phyloP scores from a whole-genome alignment of 2,888 invertebrate species.

The Microctonus hyperodae region DNA sequence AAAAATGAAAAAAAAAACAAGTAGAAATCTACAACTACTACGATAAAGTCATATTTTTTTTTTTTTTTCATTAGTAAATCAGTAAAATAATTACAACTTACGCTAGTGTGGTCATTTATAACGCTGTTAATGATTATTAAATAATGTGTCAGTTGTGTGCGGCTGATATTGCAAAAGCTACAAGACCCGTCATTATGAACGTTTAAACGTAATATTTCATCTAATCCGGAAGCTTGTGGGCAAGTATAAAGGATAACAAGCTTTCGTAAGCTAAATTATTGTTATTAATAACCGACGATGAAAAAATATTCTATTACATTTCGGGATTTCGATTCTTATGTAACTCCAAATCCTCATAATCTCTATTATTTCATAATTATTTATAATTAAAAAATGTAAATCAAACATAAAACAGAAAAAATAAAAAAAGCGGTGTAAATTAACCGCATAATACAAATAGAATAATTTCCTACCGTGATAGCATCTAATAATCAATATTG shows the following conservation, averaged over 20 bases:
- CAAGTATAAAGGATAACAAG: slow-evolving; percentile 11
- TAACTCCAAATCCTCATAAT: slow-evolving; percentile 55
- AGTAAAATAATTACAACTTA: slow-evolving; percentile 38
- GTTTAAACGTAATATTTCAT: slow-evolving; percentile 29
- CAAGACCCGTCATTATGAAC: slow-evolving; percentile 45
- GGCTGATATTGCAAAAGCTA: slow-evolving; percentile 56
- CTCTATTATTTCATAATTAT: background rate
- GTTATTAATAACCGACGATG: slow-evolving; percentile 3
- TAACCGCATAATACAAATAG: background rate
- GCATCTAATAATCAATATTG: background rate
- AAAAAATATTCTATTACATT: slow-evolving; percentile 16
- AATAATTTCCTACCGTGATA: background rate
- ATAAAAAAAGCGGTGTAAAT: background rate
- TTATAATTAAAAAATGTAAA: no score
- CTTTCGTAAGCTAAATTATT: slow-evolving; percentile 19
- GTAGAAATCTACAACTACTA: slow-evolving; percentile 24
- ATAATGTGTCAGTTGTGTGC: slow-evolving; percentile 56
- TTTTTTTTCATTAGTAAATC: slow-evolving; percentile 37
- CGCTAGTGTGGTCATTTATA: slow-evolving; percentile 34
- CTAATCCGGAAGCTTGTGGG: slow-evolving; percentile 28
- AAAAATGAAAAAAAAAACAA: background rate
- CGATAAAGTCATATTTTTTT: no score
- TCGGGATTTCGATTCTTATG: slow-evolving; percentile 50
- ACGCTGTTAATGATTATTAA: slow-evolving; percentile 47
- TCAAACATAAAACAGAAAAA: no score